Evolutionary conservation across 1,140 invertebrate species (phyloP).

Genomic region (Drosophila sp.): DNA sequence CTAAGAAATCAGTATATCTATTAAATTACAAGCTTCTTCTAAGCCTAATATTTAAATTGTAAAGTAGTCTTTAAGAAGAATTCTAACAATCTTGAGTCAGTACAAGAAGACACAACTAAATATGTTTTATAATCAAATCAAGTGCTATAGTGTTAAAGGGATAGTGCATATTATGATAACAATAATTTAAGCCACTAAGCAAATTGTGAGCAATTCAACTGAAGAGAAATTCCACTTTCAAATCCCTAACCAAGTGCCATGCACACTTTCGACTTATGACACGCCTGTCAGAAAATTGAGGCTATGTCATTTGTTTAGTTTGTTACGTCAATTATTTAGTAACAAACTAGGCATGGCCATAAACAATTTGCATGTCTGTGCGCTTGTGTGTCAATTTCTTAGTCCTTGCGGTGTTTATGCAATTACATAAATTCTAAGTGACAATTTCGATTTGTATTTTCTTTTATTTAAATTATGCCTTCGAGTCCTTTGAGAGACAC

Average conservation of each 20-base stretch:
- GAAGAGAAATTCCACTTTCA: too few relatives aligned
- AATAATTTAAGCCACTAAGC: not conserved
- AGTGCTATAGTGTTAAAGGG: too few relatives aligned
- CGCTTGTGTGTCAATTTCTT: conserved; percentile 7
- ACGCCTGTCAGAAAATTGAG: conserved; percentile 68
- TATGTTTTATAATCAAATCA: too few relatives aligned
- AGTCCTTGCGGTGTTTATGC: conserved; percentile 69
- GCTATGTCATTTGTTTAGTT: conserved; percentile 78
- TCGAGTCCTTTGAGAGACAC: conserved; percentile 50
- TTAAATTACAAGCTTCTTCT: too few relatives aligned
- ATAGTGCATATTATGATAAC: not conserved
- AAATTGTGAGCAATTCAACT: conserved; percentile 3
- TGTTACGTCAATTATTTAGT: conserved; percentile 75
- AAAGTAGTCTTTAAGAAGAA: too few relatives aligned
- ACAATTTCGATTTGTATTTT: conserved; percentile 80
- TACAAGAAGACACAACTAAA: too few relatives aligned
- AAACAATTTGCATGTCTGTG: conserved; percentile 35
- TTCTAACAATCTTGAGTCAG: too few relatives aligned
- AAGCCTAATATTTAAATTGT: too few relatives aligned
- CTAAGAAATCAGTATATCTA: too few relatives aligned
- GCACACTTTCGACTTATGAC: conserved; percentile 42
- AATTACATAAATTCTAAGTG: conserved; percentile 79
- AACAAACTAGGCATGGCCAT: conserved; percentile 26
- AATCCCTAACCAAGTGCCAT: conserved; percentile 21
- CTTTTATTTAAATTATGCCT: conserved; percentile 77